phyloP scores from a whole-genome alignment of 2,888 invertebrate genomes.

The Plebejus anna region DNA sequence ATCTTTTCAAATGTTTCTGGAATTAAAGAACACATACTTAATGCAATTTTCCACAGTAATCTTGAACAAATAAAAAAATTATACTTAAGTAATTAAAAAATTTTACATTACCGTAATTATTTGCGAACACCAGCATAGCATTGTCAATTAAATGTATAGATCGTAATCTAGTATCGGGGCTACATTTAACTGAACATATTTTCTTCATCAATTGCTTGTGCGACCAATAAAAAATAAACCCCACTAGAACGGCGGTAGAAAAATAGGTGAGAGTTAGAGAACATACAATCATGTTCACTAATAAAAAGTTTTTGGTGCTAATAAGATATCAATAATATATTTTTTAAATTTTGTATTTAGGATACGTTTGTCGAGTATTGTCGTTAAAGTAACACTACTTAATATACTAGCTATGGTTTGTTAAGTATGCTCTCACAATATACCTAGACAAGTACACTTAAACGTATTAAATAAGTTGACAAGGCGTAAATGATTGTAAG shows the following conservation, averaged over 20 bases:
- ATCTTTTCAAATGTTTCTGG: background rate
- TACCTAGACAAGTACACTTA: background rate
- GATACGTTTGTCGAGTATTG: background rate
- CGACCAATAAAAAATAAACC: background rate
- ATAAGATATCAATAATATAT: too few relatives aligned
- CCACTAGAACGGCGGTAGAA: background rate
- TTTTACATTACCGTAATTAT: background rate
- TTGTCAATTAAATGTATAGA: background rate
- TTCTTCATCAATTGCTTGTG: background rate
- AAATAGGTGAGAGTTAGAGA: background rate
- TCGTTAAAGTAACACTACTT: background rate
- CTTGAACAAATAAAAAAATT: background rate
- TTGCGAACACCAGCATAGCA: background rate
- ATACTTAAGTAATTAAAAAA: background rate
- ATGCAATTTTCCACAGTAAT: background rate
- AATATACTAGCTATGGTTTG: too few relatives aligned
- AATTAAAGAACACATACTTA: background rate
- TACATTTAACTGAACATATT: background rate
- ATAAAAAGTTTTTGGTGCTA: background rate
- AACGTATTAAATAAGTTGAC: conserved; percentile 1
- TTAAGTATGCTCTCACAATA: background rate
- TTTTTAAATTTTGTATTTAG: background rate
- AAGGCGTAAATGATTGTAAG: background rate
- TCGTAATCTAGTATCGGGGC: background rate
- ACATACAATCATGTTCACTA: background rate